These are phyloP conservation scores for Caenorhabditis auriculariae DNA, from an alignment of 2,888 invertebrate genomes.

Conservation along the genomic window DNA sequence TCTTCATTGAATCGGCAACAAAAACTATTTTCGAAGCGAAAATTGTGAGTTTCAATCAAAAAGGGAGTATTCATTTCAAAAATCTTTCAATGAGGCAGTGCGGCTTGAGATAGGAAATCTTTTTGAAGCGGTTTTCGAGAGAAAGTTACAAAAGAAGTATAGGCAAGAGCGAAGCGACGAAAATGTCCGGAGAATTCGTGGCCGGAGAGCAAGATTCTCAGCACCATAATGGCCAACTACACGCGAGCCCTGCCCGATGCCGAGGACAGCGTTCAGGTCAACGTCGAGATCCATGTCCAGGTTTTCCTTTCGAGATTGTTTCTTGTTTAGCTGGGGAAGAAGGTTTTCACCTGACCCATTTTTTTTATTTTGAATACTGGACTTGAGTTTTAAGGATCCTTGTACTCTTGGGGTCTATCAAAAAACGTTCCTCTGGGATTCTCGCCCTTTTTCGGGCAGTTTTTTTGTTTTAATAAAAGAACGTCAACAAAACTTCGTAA, in stretches of 20 bases:
- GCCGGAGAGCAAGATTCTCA: conserved; percentile 58
- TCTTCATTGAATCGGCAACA: no score
- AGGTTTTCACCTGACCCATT: background rate
- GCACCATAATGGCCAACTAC: conserved; percentile 56
- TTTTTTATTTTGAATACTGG: background rate
- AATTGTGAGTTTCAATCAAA: no score
- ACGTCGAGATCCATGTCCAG: conserved; percentile 61
- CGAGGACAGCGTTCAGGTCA: conserved; percentile 57
- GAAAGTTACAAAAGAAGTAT: no score
- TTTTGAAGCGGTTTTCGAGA: no score
- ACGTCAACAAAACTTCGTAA: background rate
- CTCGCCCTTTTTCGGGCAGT: background rate
- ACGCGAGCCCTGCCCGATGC: conserved; percentile 62
- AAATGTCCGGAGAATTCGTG: conserved; percentile 57
- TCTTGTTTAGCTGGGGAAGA: background rate
- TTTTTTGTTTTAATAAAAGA: background rate
- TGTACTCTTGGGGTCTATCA: no score
- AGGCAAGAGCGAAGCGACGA: conserved; percentile 49
- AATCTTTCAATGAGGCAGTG: no score
- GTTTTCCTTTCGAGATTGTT: conserved; percentile 22
- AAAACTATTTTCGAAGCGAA: no score
- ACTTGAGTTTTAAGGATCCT: background rate
- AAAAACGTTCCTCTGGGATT: background rate
- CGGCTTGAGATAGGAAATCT: no score
- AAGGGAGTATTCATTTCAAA: no score